These are phyloP conservation scores for Protonemura montana DNA, from an alignment of 2,888 invertebrate species.

Conservation along the genomic window DNA sequence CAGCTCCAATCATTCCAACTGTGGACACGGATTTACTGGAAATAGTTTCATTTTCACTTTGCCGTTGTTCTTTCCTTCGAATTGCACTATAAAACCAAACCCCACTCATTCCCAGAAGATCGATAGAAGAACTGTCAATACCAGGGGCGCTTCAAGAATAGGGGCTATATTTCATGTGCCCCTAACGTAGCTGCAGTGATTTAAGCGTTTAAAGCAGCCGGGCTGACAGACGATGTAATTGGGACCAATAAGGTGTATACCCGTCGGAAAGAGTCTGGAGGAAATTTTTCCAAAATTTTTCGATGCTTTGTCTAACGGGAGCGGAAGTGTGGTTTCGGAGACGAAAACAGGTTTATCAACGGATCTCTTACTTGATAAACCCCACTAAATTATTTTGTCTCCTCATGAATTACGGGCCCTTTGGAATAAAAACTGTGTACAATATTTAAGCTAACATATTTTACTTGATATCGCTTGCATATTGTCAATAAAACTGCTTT, in stretches of 20 bases:
- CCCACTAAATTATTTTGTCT: neutral
- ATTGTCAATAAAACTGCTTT: neutral
- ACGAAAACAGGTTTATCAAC: neutral
- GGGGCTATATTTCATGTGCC: conserved; percentile 28
- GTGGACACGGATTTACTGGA: conserved; percentile 21
- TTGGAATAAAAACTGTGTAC: neutral
- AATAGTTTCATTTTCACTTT: conserved; percentile 39
- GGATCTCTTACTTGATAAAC: neutral
- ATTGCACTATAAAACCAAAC: conserved; percentile 34
- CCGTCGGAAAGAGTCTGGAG: neutral
- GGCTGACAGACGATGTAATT: conserved; percentile 5
- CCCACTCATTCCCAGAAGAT: conserved; percentile 3
- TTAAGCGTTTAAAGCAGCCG: conserved; percentile 16
- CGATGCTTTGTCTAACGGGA: neutral
- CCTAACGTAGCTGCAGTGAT: neutral
- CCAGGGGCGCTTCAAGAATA: conserved; percentile 25
- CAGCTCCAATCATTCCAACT: conserved; percentile 27
- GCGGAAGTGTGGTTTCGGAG: neutral
- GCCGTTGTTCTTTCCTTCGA: conserved; percentile 34
- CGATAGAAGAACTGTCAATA: conserved; percentile 36
- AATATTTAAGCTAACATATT: neutral
- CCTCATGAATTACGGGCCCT: neutral
- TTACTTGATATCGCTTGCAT: neutral
- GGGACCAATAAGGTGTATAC: neutral
- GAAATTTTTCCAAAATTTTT: neutral